Percentiles rank a stretch among this genome's conserved stretches.
Evolutionary conservation across 1,140 invertebrate species (phyloP).

Genomic region (Meloidogyne hapla): DNA sequence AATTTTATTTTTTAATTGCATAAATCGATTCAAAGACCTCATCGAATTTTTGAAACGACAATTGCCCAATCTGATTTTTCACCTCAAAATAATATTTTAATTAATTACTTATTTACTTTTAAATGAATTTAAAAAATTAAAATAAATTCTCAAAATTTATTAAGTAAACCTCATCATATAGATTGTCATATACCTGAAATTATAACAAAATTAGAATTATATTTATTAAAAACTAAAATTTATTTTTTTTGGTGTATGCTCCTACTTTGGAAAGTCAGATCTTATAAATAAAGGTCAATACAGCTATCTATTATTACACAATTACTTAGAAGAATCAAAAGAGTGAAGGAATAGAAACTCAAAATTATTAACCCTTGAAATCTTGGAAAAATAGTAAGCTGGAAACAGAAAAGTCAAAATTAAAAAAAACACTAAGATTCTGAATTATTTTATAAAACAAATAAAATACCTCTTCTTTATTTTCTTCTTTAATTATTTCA

Average conservation of each 20-base stretch:
- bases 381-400: no score
- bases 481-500: not conserved
- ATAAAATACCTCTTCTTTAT: not conserved
- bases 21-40: not conserved
- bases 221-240: no score
- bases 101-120: not conserved
- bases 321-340: no score
- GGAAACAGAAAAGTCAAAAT: not conserved
- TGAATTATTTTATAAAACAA: not conserved
- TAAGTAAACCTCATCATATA: no score
- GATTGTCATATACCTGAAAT: no score
- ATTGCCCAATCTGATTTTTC: not conserved
- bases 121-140: not conserved
- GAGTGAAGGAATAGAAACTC: no score
- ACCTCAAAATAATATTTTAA: not conserved
- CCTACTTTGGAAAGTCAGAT: no score
- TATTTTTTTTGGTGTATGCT: no score
- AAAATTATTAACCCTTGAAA: no score
- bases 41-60: not conserved
- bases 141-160: not conserved
- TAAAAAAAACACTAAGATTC: not conserved
- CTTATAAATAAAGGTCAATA: no score
- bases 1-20: not conserved
- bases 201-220: no score
- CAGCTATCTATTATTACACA: no score